These are phyloP conservation scores for Clivina fossor DNA, from an alignment of 2,888 invertebrate genomes.

Conservation along the genomic window DNA sequence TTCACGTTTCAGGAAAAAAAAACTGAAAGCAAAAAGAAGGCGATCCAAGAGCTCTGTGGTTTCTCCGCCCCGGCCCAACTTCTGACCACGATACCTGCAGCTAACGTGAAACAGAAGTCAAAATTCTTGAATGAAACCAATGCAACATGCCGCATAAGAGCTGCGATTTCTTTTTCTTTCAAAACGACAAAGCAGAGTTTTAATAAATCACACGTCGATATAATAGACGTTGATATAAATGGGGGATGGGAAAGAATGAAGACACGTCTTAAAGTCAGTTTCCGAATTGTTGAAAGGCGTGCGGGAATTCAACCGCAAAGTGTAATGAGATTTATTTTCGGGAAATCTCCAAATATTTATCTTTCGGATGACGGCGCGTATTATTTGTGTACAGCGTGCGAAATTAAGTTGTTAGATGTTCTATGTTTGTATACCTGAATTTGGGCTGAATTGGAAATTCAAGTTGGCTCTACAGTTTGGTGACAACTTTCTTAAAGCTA, in stretches of 20 bases:
- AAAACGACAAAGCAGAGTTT: conserved; percentile 12
- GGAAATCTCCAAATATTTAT: conserved; percentile 46
- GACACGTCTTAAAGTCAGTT: too few species aligned
- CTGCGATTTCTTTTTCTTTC: background rate
- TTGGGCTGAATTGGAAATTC: too few species aligned
- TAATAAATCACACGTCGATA: conserved; percentile 27
- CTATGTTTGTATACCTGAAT: too few species aligned
- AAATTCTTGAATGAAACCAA: conserved; percentile 27
- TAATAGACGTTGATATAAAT: conserved; percentile 28
- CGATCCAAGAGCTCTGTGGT: conserved; percentile 30
- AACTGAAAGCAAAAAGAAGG: background rate
- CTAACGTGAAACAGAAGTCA: conserved; percentile 6
- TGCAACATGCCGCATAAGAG: conserved; percentile 25
- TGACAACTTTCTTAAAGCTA: too few species aligned
- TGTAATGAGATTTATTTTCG: conserved; percentile 47
- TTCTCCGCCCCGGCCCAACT: conserved; percentile 18
- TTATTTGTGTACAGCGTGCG: conserved; percentile 19
- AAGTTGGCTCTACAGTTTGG: too few species aligned
- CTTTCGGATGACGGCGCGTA: conserved; percentile 36
- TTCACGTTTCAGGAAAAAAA: conserved; percentile 5
- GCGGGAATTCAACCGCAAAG: conserved; percentile 46
- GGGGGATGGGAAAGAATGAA: conserved; percentile 22
- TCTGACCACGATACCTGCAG: conserved; percentile 19
- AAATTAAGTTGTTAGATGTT: conserved; percentile 30
- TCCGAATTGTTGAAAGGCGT: conserved; percentile 40